phyloP scores from a whole-genome alignment of 53 echinoderm and acorn worm species.

The Astropecten irregularis region DNA sequence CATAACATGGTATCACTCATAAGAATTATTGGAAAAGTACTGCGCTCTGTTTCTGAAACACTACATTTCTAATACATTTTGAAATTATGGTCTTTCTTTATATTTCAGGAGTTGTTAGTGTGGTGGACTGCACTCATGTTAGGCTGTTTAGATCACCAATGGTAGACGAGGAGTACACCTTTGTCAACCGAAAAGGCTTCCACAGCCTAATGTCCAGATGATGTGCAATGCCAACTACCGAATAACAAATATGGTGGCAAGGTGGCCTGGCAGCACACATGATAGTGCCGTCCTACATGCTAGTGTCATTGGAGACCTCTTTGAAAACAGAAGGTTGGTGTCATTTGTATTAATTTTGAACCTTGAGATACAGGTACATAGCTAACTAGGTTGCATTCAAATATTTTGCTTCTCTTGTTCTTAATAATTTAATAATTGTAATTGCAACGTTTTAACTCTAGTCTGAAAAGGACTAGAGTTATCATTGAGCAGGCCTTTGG shows the following conservation, averaged over 20 bases:
- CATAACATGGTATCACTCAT: too few species aligned
- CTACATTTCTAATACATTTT: too few species aligned
- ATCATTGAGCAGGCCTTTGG: not conserved
- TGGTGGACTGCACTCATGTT: conserved; percentile 6
- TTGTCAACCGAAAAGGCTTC: conserved; percentile 18
- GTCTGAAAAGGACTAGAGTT: not conserved
- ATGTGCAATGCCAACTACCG: conserved; percentile 15
- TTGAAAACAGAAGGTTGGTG: not conserved
- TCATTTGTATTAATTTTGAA: not conserved
- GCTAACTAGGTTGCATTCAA: too few species aligned
- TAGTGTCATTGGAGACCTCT: not conserved
- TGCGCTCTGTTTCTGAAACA: too few species aligned
- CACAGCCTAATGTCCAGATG: conserved; percentile 40
- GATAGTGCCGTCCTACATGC: not conserved
- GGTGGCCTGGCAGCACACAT: conserved; percentile 47
- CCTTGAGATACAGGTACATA: too few species aligned
- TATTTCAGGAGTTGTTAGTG: not conserved
- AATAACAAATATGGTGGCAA: conserved; percentile 39
- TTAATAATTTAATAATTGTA: too few species aligned
- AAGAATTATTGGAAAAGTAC: too few species aligned
- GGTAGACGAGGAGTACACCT: not conserved
- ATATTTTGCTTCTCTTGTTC: too few species aligned
- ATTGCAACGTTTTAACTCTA: conserved; percentile 35
- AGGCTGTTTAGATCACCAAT: not conserved
- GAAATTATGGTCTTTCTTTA: too few species aligned